Conservation (phyloP, 1,140 invertebrate genomes). For the Sipha flava region DNA sequence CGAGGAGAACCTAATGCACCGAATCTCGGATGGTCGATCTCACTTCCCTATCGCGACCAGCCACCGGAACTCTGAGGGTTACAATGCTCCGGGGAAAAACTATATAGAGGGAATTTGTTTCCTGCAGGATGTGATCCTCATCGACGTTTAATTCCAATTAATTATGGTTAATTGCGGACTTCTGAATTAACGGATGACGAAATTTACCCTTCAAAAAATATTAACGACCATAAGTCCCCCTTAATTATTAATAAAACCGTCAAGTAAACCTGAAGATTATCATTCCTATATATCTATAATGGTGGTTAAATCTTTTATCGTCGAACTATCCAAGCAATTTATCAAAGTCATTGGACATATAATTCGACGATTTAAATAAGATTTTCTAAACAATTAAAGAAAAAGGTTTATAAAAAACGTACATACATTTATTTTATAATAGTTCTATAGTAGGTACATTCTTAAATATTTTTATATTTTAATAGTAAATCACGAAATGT, state of each 20-base stretch:
- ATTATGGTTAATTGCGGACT: conserved; percentile 16
- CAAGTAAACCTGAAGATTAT: not conserved
- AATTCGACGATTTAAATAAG: not conserved
- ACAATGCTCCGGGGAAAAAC: not conserved
- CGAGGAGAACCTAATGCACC: not conserved
- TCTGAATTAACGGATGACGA: not conserved
- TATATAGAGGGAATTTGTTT: not conserved
- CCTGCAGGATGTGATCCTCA: not conserved
- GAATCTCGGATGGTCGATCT: not conserved
- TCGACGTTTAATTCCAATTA: conserved; percentile 23
- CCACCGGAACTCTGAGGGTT: conserved; percentile 12
- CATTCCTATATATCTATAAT: too few relatives aligned
- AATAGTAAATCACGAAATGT: too few relatives aligned
- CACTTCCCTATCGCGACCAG: not conserved
- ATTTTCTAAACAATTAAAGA: not conserved
- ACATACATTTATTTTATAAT: too few relatives aligned
- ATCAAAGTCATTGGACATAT: not conserved
- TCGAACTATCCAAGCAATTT: not conserved
- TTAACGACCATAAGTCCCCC: not conserved
- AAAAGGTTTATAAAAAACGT: too few relatives aligned
- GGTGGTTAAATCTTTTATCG: too few relatives aligned
- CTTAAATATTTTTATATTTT: too few relatives aligned
- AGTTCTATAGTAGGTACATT: too few relatives aligned
- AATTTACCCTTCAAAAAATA: conserved; percentile 5
- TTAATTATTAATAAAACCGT: not conserved